A percentile compares a stretch with the other conserved stretches of the same genome.
Evolutionary conservation across 2,888 invertebrate species (phyloP).

Genomic region (Halictus quadricinctus): DNA sequence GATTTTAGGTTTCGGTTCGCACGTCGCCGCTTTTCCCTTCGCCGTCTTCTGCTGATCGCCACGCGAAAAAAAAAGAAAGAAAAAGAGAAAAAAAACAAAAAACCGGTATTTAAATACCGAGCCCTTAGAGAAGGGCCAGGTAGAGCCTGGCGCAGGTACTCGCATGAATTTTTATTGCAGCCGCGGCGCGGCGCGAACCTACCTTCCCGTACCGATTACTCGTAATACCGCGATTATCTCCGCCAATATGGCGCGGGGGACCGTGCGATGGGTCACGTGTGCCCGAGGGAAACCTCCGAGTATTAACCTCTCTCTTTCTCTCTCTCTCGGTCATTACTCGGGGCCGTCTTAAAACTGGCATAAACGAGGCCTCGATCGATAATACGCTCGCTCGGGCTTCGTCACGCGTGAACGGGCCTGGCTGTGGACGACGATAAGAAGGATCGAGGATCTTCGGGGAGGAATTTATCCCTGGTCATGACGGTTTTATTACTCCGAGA

Average conservation of each 20-base stretch:
- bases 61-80: constrained; percentile 12
- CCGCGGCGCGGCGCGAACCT: background rate
- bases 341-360: background rate
- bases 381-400: background rate
- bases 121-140: background rate
- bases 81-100: no score
- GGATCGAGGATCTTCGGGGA: no score
- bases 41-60: background rate
- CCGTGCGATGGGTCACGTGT: background rate
- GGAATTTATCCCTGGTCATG: no score
- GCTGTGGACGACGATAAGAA: no score
- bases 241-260: background rate
- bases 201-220: background rate
- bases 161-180: constrained; percentile 31
- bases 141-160: constrained; percentile 45
- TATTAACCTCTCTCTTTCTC: no score
- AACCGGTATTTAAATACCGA: constrained; percentile 9
- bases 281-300: background rate
- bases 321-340: background rate
- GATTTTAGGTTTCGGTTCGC: constrained; percentile 50
- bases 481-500: no score
- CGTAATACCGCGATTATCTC: constrained; percentile 13
- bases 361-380: background rate
- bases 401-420: no score
- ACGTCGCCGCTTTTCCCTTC: constrained; percentile 27